Percentiles rank a stretch among this genome's conserved stretches.
Evolutionary conservation across 2,888 invertebrate genomes (phyloP).

Genomic region (Agrochola macilenta): DNA sequence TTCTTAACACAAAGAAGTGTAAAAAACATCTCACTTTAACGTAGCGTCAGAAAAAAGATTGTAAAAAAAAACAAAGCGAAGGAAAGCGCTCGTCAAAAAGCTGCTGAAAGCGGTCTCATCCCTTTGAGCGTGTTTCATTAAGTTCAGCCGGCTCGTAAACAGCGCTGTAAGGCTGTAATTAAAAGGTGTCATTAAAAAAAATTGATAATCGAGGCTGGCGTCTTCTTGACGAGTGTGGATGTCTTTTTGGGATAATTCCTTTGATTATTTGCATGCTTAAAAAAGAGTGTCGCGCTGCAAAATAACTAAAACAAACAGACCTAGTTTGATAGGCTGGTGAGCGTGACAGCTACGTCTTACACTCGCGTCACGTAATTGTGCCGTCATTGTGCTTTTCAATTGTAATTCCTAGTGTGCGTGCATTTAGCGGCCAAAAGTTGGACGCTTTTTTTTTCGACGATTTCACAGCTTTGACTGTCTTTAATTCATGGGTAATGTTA

Average conservation of each 20-base stretch:
- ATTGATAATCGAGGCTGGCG: slow-evolving; percentile 9
- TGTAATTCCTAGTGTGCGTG: no score
- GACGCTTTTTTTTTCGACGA: no score
- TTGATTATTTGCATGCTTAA: no score
- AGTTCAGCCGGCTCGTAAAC: slow-evolving; percentile 23
- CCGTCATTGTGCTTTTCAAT: no score
- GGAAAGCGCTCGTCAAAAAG: slow-evolving; percentile 42
- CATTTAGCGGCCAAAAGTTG: no score
- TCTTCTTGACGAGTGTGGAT: slow-evolving; percentile 1
- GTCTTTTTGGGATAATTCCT: not conserved
- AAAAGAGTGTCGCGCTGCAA: no score
- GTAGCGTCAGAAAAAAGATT: slow-evolving; percentile 23
- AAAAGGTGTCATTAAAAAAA: slow-evolving; percentile 40
- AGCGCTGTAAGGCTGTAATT: slow-evolving; percentile 53
- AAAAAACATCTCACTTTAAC: slow-evolving; percentile 15
- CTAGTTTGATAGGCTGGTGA: no score
- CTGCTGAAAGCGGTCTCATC: slow-evolving; percentile 39
- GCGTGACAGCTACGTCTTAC: no score
- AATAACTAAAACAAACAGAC: no score
- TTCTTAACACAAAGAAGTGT: slow-evolving; percentile 10
- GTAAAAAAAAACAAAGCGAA: slow-evolving; percentile 20
- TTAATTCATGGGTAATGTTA: not conserved
- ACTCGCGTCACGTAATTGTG: no score
- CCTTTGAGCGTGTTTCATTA: slow-evolving; percentile 55
- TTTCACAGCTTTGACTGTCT: no score